Evolutionary conservation across 1,140 invertebrate species (phyloP).

Genomic region (Dreissena polymorpha): DNA sequence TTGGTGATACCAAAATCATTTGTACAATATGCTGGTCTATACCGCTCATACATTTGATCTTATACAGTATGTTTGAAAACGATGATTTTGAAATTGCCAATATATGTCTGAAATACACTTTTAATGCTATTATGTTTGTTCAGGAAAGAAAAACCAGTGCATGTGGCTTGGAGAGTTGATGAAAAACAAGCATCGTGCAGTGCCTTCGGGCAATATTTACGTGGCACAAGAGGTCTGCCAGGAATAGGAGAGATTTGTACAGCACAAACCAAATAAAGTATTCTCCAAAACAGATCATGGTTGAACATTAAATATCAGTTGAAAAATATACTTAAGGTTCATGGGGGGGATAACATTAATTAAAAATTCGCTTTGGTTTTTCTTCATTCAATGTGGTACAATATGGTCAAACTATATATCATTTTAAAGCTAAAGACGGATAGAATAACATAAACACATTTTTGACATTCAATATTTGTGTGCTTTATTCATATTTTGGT

Average conservation of each 20-base stretch:
- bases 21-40: slow-evolving; percentile 1
- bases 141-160: slow-evolving; percentile 12
- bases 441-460: too few species aligned
- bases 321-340: background rate
- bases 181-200: background rate
- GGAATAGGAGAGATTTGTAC: background rate
- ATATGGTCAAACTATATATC: too few species aligned
- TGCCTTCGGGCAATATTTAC: background rate
- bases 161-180: background rate
- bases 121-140: background rate
- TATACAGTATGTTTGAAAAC: slow-evolving; percentile 12
- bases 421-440: too few species aligned
- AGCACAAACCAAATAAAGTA: background rate
- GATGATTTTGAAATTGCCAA: background rate
- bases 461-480: too few species aligned
- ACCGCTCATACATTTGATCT: slow-evolving; percentile 1
- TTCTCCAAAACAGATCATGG: background rate
- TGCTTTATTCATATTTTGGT: too few species aligned
- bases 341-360: too few species aligned
- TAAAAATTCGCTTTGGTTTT: too few species aligned
- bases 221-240: background rate
- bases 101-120: background rate
- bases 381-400: too few species aligned
- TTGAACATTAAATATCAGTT: too few species aligned
- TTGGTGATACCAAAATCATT: background rate